These are phyloP conservation scores for Erpornis zantholeuca DNA, from an alignment of 2,113 vertebrate genomes.

Conservation along the genomic window DNA sequence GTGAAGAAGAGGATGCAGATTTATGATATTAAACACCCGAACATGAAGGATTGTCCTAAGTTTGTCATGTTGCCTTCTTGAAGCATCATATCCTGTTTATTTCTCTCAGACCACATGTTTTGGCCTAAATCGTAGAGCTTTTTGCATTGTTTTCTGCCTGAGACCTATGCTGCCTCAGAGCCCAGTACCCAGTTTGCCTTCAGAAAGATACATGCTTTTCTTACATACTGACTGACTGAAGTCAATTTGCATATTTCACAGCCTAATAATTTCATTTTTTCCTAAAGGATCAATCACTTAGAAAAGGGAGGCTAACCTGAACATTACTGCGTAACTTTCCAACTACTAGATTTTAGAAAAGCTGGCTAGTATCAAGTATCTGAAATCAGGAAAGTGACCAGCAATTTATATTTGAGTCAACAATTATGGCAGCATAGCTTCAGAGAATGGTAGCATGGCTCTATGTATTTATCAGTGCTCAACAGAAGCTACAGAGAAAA, in stretches of 20 bases:
- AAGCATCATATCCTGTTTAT: not conserved
- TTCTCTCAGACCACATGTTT: not conserved
- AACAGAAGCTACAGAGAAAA: not conserved
- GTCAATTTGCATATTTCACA: not conserved
- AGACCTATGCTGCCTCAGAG: not conserved
- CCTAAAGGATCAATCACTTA: not conserved
- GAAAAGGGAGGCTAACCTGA: not conserved
- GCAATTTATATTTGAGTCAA: not conserved
- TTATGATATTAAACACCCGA: not conserved
- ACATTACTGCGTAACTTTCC: not conserved
- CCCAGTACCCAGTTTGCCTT: not conserved
- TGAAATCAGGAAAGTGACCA: not conserved
- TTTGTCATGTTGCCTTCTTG: not conserved
- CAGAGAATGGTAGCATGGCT: not conserved
- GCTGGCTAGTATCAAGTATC: not conserved
- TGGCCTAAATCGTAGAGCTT: not conserved
- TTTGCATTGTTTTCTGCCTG: not conserved
- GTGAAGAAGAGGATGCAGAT: not conserved
- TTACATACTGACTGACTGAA: not conserved
- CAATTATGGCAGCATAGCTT: not conserved
- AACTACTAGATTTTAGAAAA: not conserved
- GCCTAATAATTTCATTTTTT: not conserved
- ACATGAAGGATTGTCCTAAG: not conserved
- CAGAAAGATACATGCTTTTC: not conserved
- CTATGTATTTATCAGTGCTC: not conserved